Evolutionary conservation across 2,888 invertebrate genomes (phyloP).

Genomic region (Epinotia demarniana): DNA sequence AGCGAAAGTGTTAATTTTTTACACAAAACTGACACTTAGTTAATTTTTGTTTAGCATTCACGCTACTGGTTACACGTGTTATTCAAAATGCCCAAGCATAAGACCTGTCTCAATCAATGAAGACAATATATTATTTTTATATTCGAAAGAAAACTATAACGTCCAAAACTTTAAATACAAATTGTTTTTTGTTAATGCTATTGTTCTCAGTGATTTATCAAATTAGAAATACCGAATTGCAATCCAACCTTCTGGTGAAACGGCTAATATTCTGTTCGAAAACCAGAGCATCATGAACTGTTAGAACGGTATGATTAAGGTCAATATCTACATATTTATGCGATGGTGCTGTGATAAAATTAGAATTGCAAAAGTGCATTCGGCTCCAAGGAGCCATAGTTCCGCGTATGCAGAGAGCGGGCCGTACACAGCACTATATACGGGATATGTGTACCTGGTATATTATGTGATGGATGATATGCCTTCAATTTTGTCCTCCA

Average conservation of each 20-base stretch:
- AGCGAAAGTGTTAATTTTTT: too few species aligned
- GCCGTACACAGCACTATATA: constrained; percentile 10
- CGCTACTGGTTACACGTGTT: too few species aligned
- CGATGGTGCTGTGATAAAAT: constrained; percentile 32
- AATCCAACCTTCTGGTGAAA: neutral
- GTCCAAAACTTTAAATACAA: too few species aligned
- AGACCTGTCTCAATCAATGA: too few species aligned
- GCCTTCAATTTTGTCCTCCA: neutral
- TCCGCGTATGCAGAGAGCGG: constrained; percentile 14
- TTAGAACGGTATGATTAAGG: constrained; percentile 33
- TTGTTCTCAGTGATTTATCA: too few species aligned
- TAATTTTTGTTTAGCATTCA: too few species aligned
- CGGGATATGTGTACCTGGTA: constrained; percentile 7
- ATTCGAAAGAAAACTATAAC: too few species aligned
- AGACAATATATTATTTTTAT: too few species aligned
- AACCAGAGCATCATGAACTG: constrained; percentile 26
- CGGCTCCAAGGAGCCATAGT: constrained; percentile 21
- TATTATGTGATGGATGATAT: neutral
- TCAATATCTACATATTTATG: constrained; percentile 43
- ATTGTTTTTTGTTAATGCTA: too few species aligned
- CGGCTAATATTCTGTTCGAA: constrained; percentile 9
- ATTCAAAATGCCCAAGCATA: too few species aligned
- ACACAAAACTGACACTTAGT: too few species aligned
- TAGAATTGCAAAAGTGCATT: constrained; percentile 43
- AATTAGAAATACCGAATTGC: too few species aligned